A percentile compares a stretch with the other conserved stretches of the same genome.
Conservation (phyloP, 37 sponge, comb jelly and placozoan species). For the Oscarella lobularis region DNA sequence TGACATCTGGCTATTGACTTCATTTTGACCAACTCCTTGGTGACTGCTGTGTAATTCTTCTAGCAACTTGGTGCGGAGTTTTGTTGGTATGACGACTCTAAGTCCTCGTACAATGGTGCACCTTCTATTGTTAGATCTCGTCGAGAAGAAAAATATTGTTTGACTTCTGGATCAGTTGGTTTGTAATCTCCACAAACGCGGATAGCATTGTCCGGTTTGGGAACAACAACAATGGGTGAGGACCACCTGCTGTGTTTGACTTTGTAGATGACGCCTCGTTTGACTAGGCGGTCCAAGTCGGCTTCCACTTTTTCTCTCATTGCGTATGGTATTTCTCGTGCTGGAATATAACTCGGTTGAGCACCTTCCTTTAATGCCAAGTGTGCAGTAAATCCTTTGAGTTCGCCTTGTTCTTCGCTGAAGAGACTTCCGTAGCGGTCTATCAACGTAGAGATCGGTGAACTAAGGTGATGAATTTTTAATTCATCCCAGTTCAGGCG, state of each 20-base stretch:
- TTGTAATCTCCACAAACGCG: constrained; percentile 33
- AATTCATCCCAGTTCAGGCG: background rate
- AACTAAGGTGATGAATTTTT: too few species aligned
- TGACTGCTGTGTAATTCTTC: too few species aligned
- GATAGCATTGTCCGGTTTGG: constrained; percentile 18
- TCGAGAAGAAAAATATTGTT: too few species aligned
- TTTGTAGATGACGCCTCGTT: constrained; percentile 8
- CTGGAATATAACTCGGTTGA: constrained; percentile 13
- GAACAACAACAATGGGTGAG: constrained; percentile 25
- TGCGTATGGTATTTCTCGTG: constrained; percentile 25
- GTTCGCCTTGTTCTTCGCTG: constrained; percentile 5
- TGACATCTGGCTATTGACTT: too few species aligned
- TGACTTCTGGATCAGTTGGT: too few species aligned
- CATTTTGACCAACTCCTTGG: too few species aligned
- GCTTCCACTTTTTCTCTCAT: constrained; percentile 11
- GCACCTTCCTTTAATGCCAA: constrained; percentile 5
- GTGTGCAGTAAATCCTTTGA: background rate
- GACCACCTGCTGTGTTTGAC: constrained; percentile 20
- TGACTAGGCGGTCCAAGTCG: constrained; percentile 19
- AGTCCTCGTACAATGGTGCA: too few species aligned
- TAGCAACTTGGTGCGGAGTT: too few species aligned
- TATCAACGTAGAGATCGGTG: too few species aligned
- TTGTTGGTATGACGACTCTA: too few species aligned
- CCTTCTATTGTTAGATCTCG: too few species aligned
- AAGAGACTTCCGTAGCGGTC: constrained; percentile 9